These are phyloP conservation scores for Microplitis deprimator DNA, from an alignment of 2,888 invertebrate species.

Conservation along the genomic window DNA sequence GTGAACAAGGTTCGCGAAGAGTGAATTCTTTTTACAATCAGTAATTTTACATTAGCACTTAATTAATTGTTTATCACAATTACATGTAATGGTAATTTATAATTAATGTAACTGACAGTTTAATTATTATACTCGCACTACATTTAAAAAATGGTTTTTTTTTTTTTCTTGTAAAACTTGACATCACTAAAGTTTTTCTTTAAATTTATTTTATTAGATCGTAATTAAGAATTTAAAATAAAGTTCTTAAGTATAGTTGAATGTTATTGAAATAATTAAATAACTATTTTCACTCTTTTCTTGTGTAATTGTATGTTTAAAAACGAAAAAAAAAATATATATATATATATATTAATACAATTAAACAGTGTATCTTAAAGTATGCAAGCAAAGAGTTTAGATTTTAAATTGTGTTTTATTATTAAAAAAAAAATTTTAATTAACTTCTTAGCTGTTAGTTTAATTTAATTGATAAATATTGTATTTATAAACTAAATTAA, in stretches of 20 bases:
- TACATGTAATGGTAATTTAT: not conserved
- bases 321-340: conserved; percentile 8
- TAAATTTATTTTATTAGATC: conserved; percentile 14
- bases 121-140: conserved; percentile 1
- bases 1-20: not conserved
- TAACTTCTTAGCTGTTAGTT: not conserved
- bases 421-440: not conserved
- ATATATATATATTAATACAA: conserved; percentile 21
- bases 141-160: not conserved
- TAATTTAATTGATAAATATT: not conserved
- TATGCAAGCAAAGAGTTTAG: not conserved
- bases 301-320: conserved; percentile 7
- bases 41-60: conserved; percentile 11
- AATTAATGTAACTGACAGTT: not conserved
- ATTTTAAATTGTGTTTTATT: not conserved
- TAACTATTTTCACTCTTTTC: conserved; percentile 16
- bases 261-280: not conserved
- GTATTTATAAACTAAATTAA: not conserved
- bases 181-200: not conserved
- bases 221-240: conserved; percentile 1
- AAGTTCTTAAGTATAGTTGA: conserved; percentile 5
- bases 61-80: conserved; percentile 1
- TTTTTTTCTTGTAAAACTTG: not conserved
- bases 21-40: not conserved
- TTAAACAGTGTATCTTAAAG: not conserved